Base-by-base conservation (phyloP, 2,888 invertebrate species). In the Nemapogon koenigi region DNA sequence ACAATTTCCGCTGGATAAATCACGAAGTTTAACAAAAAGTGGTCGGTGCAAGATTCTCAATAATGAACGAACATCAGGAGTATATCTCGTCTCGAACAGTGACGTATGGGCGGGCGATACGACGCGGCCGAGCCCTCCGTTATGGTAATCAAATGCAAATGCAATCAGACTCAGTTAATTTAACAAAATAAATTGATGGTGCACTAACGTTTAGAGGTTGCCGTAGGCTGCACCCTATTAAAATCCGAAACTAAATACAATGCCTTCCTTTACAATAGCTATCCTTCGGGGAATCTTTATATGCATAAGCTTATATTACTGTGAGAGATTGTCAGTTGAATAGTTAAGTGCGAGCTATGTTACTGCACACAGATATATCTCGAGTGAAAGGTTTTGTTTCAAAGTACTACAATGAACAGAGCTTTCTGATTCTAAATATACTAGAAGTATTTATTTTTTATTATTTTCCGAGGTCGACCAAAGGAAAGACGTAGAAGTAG, bases 131-230 rank as follows among this genome's bases (percentile, higher is more conserved):
- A 17, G 28, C 52, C 44, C 57, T 49, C 55, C 63, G 63, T 66
- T 76, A 79, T 78, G 76, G 72, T 75, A 73, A 78, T 76, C 58
- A 62, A 63, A 78, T 78, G 78, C 76, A 76, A 78, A 79, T 78
- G 64, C 58, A 57, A 58, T 59, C 59, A 57, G 60, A 61, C 57
- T 57, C 62, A 59, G 68, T 72, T 76, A 73, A 75, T 73, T 73
- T 70, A 73, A 68, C 68, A 64, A 70, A 78, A 76, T 76, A 72
- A 69, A 75, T 73, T 59, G 69, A 63, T 63, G 61, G 57, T 44
- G 46, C 42, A 49, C 53, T 53, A 58, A 55, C 55, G 52, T 54
- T 25, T 32, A 33, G 31, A 25, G 27, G 16, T 27, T 18, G 32
- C 33, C 26, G 27, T 18, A 15, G 37, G 26, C 40, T 25, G 31